A percentile compares a stretch with the other conserved stretches of the same genome.
Evolutionary conservation across 2,888 invertebrate species (phyloP).

Genomic region (Amphiduros pacificus): DNA sequence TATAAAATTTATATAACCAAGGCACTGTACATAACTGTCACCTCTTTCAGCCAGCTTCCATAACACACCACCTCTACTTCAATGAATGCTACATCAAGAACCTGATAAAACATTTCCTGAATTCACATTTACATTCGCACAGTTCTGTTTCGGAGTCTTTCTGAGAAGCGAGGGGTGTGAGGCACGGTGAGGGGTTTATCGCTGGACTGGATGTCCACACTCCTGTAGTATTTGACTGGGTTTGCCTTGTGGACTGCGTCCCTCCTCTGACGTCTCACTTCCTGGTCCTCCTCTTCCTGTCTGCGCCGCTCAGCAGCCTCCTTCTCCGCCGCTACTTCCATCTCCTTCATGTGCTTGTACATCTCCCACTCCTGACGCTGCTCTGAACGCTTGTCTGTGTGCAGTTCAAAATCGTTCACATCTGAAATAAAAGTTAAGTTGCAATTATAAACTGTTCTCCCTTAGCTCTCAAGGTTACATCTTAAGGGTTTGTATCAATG

Average conservation of each 20-base stretch:
- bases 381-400: constrained; percentile 68
- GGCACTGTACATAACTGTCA: too few species aligned
- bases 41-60: too few species aligned
- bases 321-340: constrained; percentile 23
- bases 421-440: constrained; percentile 37
- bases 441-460: too few species aligned
- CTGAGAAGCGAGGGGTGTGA: constrained; percentile 55
- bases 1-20: too few species aligned
- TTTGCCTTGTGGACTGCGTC: constrained; percentile 50
- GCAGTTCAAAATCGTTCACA: constrained; percentile 66
- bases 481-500: too few species aligned
- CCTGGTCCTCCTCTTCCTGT: constrained; percentile 43
- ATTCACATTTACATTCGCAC: not conserved
- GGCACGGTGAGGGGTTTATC: constrained; percentile 66
- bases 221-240: constrained; percentile 47
- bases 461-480: too few species aligned
- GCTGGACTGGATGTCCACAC: constrained; percentile 42
- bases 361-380: constrained; percentile 45
- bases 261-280: constrained; percentile 39
- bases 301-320: constrained; percentile 18
- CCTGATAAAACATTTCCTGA: too few species aligned
- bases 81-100: too few species aligned
- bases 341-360: constrained; percentile 40
- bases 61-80: too few species aligned
- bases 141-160: constrained; percentile 10